Evolutionary conservation across 2,113 vertebrate species (phyloP).

Genomic region (Epinephelus lanceolatus): DNA sequence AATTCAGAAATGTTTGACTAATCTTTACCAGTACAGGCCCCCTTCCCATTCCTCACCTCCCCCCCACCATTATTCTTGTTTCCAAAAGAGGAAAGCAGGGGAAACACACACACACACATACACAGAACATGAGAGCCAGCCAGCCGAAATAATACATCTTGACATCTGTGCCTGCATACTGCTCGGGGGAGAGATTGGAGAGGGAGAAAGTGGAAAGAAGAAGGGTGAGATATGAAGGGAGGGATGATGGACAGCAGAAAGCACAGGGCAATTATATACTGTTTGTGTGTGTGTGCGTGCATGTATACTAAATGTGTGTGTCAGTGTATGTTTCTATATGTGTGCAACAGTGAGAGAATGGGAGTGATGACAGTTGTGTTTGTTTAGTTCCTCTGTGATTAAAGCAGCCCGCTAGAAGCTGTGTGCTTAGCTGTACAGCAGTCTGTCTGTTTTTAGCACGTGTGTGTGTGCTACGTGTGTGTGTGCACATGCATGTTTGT

Average conservation of each 20-base stretch:
- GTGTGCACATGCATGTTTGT: background rate
- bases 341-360: conserved; percentile 38
- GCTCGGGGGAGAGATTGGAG: conserved; percentile 72
- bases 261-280: conserved; percentile 72
- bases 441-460: conserved; percentile 32
- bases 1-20: conserved; percentile 57
- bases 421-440: conserved; percentile 65
- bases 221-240: conserved; percentile 70
- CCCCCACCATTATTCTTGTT: conserved; percentile 39
- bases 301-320: conserved; percentile 19
- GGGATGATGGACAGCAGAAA: conserved; percentile 80
- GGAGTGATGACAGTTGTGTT: conserved; percentile 74
- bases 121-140: conserved; percentile 74
- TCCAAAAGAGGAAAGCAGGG: conserved; percentile 60
- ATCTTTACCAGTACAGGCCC: conserved; percentile 38
- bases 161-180: conserved; percentile 83
- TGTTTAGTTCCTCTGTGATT: conserved; percentile 76
- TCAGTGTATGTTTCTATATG: conserved; percentile 18
- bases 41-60: conserved; percentile 6
- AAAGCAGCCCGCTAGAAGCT: conserved; percentile 63
- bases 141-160: conserved; percentile 83
- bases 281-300: conserved; percentile 26
- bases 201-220: conserved; percentile 68
- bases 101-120: conserved; percentile 30
- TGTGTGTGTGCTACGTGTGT: conserved; percentile 4